Evolutionary conservation across 2,888 invertebrate genomes (phyloP).

Genomic region (Megalurothrips usitatus): DNA sequence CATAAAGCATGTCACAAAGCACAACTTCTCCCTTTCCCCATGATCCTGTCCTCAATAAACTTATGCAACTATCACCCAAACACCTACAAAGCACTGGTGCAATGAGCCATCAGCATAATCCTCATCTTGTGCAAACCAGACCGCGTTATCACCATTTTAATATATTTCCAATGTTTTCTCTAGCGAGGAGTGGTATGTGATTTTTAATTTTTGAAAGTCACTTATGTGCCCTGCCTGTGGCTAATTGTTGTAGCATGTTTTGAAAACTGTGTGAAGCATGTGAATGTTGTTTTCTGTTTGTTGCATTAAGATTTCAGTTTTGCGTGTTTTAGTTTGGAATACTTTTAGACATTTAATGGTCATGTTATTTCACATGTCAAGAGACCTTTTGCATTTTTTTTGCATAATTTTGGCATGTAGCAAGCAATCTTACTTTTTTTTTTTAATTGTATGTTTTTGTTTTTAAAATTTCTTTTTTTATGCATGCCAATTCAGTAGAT

Average conservation of each 20-base stretch:
- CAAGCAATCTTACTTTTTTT: conserved; percentile 3
- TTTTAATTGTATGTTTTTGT: not conserved
- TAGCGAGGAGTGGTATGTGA: not conserved
- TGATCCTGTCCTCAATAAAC: no score
- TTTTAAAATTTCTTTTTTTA: conserved; percentile 30
- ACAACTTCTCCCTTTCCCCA: not conserved
- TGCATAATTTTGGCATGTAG: not conserved
- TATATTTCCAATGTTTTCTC: not conserved
- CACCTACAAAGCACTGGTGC: no score
- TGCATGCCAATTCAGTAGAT: conserved; percentile 30
- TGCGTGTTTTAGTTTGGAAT: not conserved
- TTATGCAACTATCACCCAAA: no score
- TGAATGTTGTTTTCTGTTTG: conserved; percentile 7
- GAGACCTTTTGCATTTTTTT: no score
- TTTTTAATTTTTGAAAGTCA: not conserved
- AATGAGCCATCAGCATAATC: no score
- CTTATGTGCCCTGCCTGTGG: not conserved
- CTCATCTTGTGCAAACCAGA: no score
- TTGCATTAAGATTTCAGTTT: conserved; percentile 27
- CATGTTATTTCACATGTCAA: no score
- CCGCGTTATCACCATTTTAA: no score
- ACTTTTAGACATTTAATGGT: no score
- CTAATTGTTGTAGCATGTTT: not conserved
- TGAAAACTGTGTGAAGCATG: not conserved
- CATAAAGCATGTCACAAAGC: not conserved